A percentile compares a stretch with the other conserved stretches of the same genome.
Evolutionary conservation across 2,888 invertebrate genomes (phyloP).

Genomic region (Pelosia muscerda): DNA sequence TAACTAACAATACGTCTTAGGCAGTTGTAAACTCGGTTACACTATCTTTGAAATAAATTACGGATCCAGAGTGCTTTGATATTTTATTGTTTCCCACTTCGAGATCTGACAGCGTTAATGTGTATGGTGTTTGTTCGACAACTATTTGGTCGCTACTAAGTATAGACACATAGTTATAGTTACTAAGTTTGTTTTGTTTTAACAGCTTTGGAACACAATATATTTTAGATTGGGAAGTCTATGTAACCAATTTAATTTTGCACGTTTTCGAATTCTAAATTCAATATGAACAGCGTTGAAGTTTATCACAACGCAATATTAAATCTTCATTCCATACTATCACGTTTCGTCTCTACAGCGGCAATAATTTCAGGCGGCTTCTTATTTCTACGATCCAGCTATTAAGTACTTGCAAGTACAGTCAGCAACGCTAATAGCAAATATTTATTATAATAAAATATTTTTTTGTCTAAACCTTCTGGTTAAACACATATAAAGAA

Average conservation of each 20-base stretch:
- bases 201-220: background rate
- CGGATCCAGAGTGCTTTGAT: slow-evolving; percentile 4
- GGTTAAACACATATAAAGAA: background rate
- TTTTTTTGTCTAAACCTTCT: background rate
- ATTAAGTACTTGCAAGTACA: slow-evolving; percentile 12
- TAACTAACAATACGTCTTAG: slow-evolving; percentile 16
- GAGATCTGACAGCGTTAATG: background rate
- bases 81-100: slow-evolving; percentile 7
- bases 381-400: slow-evolving; percentile 4
- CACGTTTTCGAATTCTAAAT: background rate
- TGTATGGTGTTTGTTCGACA: background rate
- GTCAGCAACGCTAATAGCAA: background rate
- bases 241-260: background rate
- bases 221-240: background rate
- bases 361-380: slow-evolving; percentile 13
- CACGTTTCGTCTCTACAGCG: slow-evolving; percentile 13
- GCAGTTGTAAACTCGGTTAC: slow-evolving; percentile 18
- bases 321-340: slow-evolving; percentile 17
- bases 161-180: background rate
- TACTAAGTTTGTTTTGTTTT: background rate
- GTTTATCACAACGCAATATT: slow-evolving; percentile 13
- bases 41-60: slow-evolving; percentile 10
- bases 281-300: background rate
- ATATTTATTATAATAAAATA: background rate
- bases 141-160: background rate